Evolutionary conservation across 2,888 invertebrate species (phyloP), one percentile per base, ranked within the genome.

Genomic region (Dolichopus griseipennis): DNA sequence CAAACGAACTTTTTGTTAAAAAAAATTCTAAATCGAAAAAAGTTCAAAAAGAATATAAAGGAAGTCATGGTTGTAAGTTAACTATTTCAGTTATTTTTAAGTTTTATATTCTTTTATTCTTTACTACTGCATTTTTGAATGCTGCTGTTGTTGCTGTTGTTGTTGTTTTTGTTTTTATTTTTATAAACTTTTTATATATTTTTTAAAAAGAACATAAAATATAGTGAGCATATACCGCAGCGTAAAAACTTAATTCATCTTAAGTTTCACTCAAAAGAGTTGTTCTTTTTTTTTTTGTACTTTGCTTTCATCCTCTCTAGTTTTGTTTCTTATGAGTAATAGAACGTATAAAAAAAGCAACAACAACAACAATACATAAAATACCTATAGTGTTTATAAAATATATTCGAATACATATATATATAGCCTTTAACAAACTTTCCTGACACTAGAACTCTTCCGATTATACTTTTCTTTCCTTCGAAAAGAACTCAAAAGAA

Each of bases 261-360:
- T 52, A 52, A 52, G 52, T 52, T 52, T 52, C 52, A 52, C 52
- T 52, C n/a, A 52, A n/a, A 52, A n/a, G 52, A 52, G 18, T 52
- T 52, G 9, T 52, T 52, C 2, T 41, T 41, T 15, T 41, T 41
- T 41, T 41, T 12, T 15, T 41, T 12, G 3, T 12, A 5, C 4
- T 41, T 41, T 15, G 2, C 27, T 27, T 27, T 27, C 8, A 12
- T 37, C 12, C 37, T 10, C 37, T 37, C 37, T 37, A 12, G 10
- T 37, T n/a, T n/a, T 37, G 37, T 8, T 12, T 5, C 37, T 37
- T 34, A 4, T 52, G 18, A 52, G n/a, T 18, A 52, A 52, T 52
- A 52, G 52, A 52, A 52, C 1, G 15, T 52, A 41, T 6, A 15
- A 41, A 41, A 41, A 41, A 9, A 41, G 8, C 3, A 41, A 41